Conservation (phyloP, 2,888 invertebrate genomes). For the Lobophora halterata region DNA sequence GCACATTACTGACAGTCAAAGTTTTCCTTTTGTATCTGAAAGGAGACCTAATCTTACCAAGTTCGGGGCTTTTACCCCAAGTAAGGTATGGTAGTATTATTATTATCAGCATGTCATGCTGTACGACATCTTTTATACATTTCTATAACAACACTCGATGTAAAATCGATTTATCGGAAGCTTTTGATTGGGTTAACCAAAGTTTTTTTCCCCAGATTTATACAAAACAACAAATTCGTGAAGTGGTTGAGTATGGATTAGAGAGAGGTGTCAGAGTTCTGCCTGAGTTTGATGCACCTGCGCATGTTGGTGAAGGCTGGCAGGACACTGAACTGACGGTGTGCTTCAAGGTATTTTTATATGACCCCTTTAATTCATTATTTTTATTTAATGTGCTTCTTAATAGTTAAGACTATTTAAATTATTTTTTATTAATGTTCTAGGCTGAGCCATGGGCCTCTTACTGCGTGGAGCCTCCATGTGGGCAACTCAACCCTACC, state of each 20-base stretch:
- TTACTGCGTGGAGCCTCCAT: constrained; percentile 91
- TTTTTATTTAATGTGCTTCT: too few relatives aligned
- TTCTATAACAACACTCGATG: constrained; percentile 22
- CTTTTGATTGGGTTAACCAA: constrained; percentile 9
- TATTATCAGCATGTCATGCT: too few relatives aligned
- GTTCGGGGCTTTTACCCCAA: constrained; percentile 89
- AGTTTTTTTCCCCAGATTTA: constrained; percentile 67
- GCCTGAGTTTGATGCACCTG: constrained; percentile 96
- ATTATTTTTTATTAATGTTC: constrained; percentile 2
- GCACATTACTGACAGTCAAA: constrained; percentile 96
- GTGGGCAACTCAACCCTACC: constrained; percentile 90
- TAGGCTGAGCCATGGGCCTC: constrained; percentile 86
- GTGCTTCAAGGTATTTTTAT: constrained; percentile 80
- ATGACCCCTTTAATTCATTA: neutral
- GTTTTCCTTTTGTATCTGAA: constrained; percentile 92
- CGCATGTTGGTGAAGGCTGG: constrained; percentile 94
- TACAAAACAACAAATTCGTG: constrained; percentile 74
- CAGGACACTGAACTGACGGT: constrained; percentile 85
- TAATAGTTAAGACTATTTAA: too few relatives aligned
- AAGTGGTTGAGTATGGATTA: constrained; percentile 84
- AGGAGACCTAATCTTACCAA: constrained; percentile 86
- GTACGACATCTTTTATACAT: too few relatives aligned
- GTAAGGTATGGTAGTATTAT: constrained; percentile 84
- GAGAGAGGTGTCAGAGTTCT: constrained; percentile 91
- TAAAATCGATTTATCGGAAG: constrained; percentile 10